Base-by-base conservation (phyloP, 1,140 invertebrate species). In the Drosophila nigromelanica region DNA sequence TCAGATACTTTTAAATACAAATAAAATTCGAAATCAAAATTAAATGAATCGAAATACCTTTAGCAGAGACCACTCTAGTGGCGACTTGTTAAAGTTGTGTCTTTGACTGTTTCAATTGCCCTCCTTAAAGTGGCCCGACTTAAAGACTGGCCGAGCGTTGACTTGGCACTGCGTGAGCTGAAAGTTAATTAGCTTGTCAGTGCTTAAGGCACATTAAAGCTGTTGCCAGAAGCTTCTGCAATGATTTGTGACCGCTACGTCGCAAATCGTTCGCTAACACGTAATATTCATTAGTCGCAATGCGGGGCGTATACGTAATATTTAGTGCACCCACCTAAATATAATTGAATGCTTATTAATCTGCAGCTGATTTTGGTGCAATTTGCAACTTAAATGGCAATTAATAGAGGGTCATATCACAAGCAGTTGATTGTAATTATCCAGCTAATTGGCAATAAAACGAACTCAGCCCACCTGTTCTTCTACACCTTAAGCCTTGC, bases 401-500 rank as follows among this genome's bases (percentile, higher is more conserved):
- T 86, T 78, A 78, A 75, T 51, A 30, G 37, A 37, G 27, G 52
- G 15, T 55, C 42, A 40, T 43, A 43, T 39, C 50, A 40, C 64
- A 63, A 62, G 35, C 42, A 76, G 72, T 72, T 81, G 48, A 77
- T 63, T 79, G 61, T 83, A 79, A 89, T 79, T 62, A 73, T 58
- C 54, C 60, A 58, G 18, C 45, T 86, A 86, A 86, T 86, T 86
- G 79, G 62, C 73, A 77, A 87, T 87, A 82, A 76, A 82, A 82
- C 71, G 67, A 60, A 64, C 59, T 67, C 61, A 51, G 52, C 68
- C 76, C 71, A 61, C 63, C 63, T 56, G 40, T 30, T n/a, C 43
- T 5, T 11, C 8, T 54, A 27, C 40, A 45, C 21, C 62, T 67
- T 42, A 68, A 72, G 50, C 51, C 82, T 51, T 73, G 77, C 78